Conservation (phyloP, 2,797 vertebrate species). For the Squalus acanthias region DNA sequence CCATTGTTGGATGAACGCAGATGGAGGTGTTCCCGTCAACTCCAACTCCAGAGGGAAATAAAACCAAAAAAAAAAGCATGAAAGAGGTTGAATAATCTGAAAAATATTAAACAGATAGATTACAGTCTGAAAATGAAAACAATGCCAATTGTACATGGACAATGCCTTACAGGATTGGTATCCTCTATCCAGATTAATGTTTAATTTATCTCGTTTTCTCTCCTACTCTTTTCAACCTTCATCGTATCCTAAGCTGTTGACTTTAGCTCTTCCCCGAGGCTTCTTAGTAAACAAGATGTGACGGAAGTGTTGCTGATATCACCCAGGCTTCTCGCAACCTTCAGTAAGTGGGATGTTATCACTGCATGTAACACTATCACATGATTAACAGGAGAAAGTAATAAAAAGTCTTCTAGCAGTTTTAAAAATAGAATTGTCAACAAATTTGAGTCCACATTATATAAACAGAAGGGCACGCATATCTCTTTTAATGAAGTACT, state of each 20-base stretch:
- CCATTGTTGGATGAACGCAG: neutral
- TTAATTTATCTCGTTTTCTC: neutral
- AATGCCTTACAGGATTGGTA: neutral
- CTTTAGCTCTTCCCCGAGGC: neutral
- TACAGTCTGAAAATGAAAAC: neutral
- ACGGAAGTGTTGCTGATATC: neutral
- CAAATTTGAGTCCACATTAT: neutral
- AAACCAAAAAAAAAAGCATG: neutral
- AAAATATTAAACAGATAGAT: neutral
- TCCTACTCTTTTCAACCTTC: neutral
- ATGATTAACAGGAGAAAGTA: neutral
- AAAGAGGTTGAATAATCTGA: neutral
- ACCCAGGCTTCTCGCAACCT: neutral
- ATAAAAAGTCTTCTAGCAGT: neutral
- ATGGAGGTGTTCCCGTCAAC: neutral
- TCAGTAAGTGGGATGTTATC: neutral
- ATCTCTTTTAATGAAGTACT: neutral
- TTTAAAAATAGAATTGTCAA: constrained; percentile 11
- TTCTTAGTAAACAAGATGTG: neutral
- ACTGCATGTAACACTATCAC: neutral
- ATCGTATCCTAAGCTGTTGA: neutral
- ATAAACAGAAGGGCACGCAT: neutral
- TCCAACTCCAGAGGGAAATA: neutral
- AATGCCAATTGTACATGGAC: neutral
- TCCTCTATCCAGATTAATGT: neutral